Evolutionary conservation across 2,113 vertebrate genomes (phyloP).

Genomic region (Podarcis muralis): DNA sequence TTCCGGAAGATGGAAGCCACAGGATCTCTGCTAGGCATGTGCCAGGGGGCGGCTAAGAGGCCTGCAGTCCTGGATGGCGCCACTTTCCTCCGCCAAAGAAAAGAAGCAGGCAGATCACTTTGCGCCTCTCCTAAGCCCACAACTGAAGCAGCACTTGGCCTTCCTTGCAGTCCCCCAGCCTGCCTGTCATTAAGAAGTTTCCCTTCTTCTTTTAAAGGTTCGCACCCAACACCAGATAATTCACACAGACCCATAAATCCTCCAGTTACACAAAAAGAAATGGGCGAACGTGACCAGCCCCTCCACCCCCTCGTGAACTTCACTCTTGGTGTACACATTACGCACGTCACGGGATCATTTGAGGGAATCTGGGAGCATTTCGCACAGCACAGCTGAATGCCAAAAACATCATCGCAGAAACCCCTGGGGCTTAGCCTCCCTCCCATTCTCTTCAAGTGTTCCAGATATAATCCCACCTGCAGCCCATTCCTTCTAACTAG

Average conservation of each 20-base stretch:
- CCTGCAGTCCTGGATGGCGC: background rate
- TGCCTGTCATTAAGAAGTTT: background rate
- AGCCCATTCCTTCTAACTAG: background rate
- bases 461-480: background rate
- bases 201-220: background rate
- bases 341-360: background rate
- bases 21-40: background rate
- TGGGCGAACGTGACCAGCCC: background rate
- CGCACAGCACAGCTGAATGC: background rate
- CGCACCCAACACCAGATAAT: background rate
- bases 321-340: background rate
- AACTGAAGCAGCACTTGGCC: background rate
- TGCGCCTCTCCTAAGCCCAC: too few relatives aligned
- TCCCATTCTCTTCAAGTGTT: too few relatives aligned
- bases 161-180: rapidly evolving
- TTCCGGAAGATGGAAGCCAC: background rate
- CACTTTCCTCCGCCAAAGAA: background rate
- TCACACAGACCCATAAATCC: background rate
- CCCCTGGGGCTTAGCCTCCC: too few relatives aligned
- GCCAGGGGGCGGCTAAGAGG: background rate
- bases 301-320: background rate
- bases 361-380: background rate
- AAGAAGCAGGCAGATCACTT: too few relatives aligned
- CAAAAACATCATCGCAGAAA: too few relatives aligned
- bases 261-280: too few relatives aligned